These are phyloP conservation scores for Taurulus bubalis DNA, from an alignment of 2,113 vertebrate species.

Conservation along the genomic window DNA sequence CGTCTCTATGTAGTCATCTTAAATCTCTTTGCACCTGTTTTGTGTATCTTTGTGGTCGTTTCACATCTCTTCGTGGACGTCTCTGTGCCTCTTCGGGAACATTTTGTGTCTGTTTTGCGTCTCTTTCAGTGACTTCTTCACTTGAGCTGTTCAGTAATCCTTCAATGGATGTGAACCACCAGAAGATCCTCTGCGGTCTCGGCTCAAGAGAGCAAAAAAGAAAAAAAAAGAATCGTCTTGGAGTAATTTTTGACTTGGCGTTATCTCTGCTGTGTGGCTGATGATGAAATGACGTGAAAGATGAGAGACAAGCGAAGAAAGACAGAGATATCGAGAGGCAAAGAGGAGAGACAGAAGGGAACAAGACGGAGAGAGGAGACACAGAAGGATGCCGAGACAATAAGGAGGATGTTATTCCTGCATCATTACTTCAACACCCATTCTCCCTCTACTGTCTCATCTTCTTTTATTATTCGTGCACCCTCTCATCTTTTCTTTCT, in stretches of 20 bases:
- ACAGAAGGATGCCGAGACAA: slow-evolving; percentile 46
- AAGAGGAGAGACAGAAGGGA: slow-evolving; percentile 35
- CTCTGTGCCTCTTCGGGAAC: no score
- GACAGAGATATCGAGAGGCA: slow-evolving; percentile 38
- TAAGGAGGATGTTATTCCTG: slow-evolving; percentile 66
- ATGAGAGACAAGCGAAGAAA: slow-evolving; percentile 56
- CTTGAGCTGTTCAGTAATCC: slow-evolving; percentile 16
- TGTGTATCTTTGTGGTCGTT: neutral
- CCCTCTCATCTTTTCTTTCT: slow-evolving; percentile 70
- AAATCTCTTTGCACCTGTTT: neutral
- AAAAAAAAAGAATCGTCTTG: neutral
- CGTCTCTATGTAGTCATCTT: neutral
- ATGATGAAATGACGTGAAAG: slow-evolving; percentile 78
- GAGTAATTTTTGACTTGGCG: slow-evolving; percentile 57
- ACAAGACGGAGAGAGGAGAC: slow-evolving; percentile 50
- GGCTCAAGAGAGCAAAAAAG: slow-evolving; percentile 28
- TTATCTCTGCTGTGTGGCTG: slow-evolving; percentile 42
- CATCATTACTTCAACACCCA: slow-evolving; percentile 71
- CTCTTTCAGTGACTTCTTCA: slow-evolving; percentile 1
- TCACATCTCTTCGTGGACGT: neutral
- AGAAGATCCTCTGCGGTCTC: slow-evolving; percentile 28
- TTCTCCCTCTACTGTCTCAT: slow-evolving; percentile 57
- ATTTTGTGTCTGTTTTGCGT: neutral
- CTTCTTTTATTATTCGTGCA: slow-evolving; percentile 57
- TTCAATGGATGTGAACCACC: slow-evolving; percentile 34